phyloP scores from a whole-genome alignment of 2,888 invertebrate genomes.

The Diplolepis rosae region DNA sequence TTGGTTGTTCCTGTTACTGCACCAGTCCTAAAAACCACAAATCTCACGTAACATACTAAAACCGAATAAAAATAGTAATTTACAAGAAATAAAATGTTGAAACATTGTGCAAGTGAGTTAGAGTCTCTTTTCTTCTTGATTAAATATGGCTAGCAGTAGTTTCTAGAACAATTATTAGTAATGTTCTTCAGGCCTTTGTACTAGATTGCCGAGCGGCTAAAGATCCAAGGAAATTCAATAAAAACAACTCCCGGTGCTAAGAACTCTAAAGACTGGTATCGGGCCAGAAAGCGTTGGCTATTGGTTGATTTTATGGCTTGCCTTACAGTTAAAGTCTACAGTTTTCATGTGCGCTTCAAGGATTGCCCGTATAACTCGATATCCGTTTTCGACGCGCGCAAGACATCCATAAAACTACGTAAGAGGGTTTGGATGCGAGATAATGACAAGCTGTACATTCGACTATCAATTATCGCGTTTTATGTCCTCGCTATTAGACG shows the following conservation, averaged over 20 bases:
- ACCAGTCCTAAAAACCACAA: background rate
- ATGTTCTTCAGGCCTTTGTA: background rate
- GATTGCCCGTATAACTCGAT: conserved; percentile 51
- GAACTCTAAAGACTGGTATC: conserved; percentile 11
- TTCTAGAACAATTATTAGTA: conserved; percentile 18
- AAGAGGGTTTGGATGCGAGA: conserved; percentile 49
- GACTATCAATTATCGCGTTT: conserved; percentile 59
- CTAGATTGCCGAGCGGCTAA: conserved; percentile 22
- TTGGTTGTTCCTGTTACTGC: background rate
- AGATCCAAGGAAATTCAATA: conserved; percentile 27
- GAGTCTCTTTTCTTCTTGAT: background rate
- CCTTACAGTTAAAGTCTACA: conserved; percentile 5
- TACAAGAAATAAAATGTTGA: too few species aligned
- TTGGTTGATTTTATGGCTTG: conserved; percentile 24
- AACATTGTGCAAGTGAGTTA: too few species aligned
- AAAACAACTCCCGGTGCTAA: conserved; percentile 15
- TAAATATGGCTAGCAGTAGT: conserved; percentile 14
- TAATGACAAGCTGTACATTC: conserved; percentile 57
- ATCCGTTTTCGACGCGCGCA: conserved; percentile 52
- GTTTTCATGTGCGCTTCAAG: conserved; percentile 33
- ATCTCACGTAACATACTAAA: background rate
- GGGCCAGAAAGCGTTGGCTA: conserved; percentile 18
- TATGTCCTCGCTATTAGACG: conserved; percentile 48
- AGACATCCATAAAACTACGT: conserved; percentile 52
- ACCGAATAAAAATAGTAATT: background rate